Base-by-base conservation (phyloP, 2,888 invertebrate species). In the Phortica okadai region DNA sequence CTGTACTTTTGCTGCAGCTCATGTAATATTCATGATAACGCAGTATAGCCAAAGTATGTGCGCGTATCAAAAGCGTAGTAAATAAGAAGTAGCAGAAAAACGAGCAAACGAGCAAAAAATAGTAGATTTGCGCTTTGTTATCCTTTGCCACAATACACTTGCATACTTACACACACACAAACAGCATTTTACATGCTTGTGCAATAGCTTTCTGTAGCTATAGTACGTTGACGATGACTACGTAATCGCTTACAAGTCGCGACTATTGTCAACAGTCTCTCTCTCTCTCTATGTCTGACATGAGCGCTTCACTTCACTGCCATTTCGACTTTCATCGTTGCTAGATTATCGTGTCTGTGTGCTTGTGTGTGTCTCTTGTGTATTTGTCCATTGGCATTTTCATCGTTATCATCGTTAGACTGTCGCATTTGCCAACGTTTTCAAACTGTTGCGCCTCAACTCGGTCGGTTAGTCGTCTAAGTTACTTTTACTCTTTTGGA, bases 11-110 rank as follows among this genome's bases (percentile, higher is more conserved):
- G 50, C 50, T 62, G 85, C 85, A 82, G 85, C 85, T 88, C 85
- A 85, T 85, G 88, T 85, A 85, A 85, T 88, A 88, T 85, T 85
- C 85, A 85, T 85, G 85, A 88, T 88, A 88, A 88, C 25, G 62
- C 8, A 62, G 10, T 50, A 50, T 1, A 5, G 33, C 33, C 33
- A 33, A 33, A 33, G 50, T 50, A 25, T 21, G 62, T 85, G 88
- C 88, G 87, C 44, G 5, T 45, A 45, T 41, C 16, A 45, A 45
- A 69, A 10, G n/a, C 3, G 6, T n/a, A 21, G 25, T 62, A 25
- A 45, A 45, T n/a, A 41, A 67, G 16, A 44, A n/a, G 44, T 33
- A 45, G 16, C 16, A 50, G 10, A 45, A 69, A 69, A 45, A 69
- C 50, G 42, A 66, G 66, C n/a, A 41, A 42, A 66, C 33, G 8